Base-by-base conservation (phyloP, 2,797 vertebrate genomes). In the Pelobates cultripes region DNA sequence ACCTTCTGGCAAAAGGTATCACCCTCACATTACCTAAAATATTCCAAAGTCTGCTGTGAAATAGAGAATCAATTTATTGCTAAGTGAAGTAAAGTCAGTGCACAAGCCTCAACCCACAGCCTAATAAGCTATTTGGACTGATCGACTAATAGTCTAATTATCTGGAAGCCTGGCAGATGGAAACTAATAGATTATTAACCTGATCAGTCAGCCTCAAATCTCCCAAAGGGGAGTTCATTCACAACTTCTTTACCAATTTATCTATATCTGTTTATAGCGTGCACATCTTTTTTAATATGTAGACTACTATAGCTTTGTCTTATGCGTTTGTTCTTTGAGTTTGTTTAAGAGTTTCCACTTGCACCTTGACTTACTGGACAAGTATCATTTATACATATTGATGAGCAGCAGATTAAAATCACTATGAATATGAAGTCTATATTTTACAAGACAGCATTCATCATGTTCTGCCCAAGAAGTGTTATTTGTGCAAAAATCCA, bases 201-300 rank as follows among this genome's bases (percentile, higher is more conserved):
- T 86, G 75, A 85, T 88, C 57, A 87, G 74, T 80, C 86, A 87
- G 84, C 73, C 85, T 73, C 74, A 70, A 83, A 82, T 69, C 51
- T 83, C 77, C 66, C 10, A 3, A 14, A 66, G 66, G 86, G 43
- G 86, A 84, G 69, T 70, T 66, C 73, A 86, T 77, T 75, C 41
- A 12, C 61, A 43, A 40, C 42, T 47, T 78, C 66, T 68, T 9
- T 77, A 77, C 75, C 68, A 77, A 57, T 72, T 82, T 77, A 74
- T 70, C 74, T 9, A 81, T 44, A 64, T 74, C 60, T 81, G 73
- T 66, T 44, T 79, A 47, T 15, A 63, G 41, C 28, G 53, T 7
- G 10, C 43, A 15, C 60, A 15, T 70, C 8, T 28, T 28, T 28
- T 28, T 28, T 28, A 28, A 28, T 28, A 28, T 28, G 28, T 28